These are phyloP conservation scores for Centropus unirufus DNA, from an alignment of 2,113 vertebrate species.

Conservation along the genomic window DNA sequence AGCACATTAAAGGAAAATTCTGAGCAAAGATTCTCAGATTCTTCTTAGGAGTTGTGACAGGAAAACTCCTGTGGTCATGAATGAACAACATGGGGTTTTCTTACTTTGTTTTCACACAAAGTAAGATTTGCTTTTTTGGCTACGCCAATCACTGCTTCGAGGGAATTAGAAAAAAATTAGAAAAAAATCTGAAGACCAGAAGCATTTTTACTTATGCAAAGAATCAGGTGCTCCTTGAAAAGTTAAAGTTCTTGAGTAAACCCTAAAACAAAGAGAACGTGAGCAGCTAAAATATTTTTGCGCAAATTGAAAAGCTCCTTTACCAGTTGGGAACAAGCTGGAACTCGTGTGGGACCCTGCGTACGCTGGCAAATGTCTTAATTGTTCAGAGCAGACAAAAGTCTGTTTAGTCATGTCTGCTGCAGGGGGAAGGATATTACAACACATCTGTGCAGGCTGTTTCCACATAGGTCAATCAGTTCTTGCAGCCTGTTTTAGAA, in stretches of 20 bases:
- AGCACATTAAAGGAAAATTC: background rate
- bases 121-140: background rate
- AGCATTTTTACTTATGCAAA: background rate
- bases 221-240: background rate
- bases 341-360: conserved; percentile 20
- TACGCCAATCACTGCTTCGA: background rate
- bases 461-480: background rate
- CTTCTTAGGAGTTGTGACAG: background rate
- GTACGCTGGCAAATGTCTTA: conserved; percentile 18
- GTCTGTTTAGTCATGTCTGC: conserved; percentile 70
- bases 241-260: background rate
- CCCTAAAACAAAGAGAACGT: rapidly evolving
- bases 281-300: background rate
- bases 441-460: conserved; percentile 26
- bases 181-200: background rate
- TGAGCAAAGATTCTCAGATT: background rate
- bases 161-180: background rate
- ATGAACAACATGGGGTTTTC: background rate
- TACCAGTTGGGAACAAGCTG: conserved; percentile 24
- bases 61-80: background rate
- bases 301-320: background rate
- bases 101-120: background rate
- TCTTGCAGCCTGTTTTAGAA: background rate
- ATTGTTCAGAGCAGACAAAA: conserved; percentile 61
- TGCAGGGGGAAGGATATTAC: conserved; percentile 22